Percentiles rank a stretch among this genome's conserved stretches.
Evolutionary conservation across 2,113 vertebrate genomes (phyloP).

Genomic region (Pangasianodon hypophthalmus): DNA sequence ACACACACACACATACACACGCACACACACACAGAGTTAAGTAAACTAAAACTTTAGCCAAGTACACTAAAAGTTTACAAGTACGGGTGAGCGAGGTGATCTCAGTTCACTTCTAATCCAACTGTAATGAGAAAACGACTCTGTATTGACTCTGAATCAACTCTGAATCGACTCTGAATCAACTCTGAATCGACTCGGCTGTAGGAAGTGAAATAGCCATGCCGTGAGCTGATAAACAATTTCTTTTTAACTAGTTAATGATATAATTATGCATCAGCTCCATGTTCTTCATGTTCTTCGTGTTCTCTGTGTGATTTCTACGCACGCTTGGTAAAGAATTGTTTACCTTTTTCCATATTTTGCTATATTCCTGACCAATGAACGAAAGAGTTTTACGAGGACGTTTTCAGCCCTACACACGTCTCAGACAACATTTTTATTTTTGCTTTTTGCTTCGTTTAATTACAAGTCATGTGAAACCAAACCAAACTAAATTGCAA

Average conservation of each 20-base stretch:
- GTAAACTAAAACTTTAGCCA: background rate
- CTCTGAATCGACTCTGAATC: too few relatives aligned
- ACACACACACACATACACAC: conserved; percentile 23
- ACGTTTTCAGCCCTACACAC: too few relatives aligned
- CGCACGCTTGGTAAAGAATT: too few relatives aligned
- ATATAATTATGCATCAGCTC: background rate
- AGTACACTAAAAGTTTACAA: background rate
- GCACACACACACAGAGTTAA: background rate
- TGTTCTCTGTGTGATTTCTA: background rate
- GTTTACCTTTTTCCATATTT: too few relatives aligned
- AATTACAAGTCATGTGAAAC: too few relatives aligned
- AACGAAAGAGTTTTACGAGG: too few relatives aligned
- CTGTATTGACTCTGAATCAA: background rate
- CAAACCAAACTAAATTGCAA: too few relatives aligned
- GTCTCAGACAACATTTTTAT: too few relatives aligned
- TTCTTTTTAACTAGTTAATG: background rate
- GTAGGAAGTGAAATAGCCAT: background rate
- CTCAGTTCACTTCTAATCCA: background rate
- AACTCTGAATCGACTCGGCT: background rate
- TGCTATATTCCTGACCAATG: too few relatives aligned
- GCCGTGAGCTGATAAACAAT: background rate
- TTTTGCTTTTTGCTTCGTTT: too few relatives aligned
- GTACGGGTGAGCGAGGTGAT: background rate
- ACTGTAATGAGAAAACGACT: background rate
- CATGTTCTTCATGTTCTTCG: background rate